Evolutionary conservation across 1,140 invertebrate genomes (phyloP).

Genomic region (Diabrotica undecimpunctata): DNA sequence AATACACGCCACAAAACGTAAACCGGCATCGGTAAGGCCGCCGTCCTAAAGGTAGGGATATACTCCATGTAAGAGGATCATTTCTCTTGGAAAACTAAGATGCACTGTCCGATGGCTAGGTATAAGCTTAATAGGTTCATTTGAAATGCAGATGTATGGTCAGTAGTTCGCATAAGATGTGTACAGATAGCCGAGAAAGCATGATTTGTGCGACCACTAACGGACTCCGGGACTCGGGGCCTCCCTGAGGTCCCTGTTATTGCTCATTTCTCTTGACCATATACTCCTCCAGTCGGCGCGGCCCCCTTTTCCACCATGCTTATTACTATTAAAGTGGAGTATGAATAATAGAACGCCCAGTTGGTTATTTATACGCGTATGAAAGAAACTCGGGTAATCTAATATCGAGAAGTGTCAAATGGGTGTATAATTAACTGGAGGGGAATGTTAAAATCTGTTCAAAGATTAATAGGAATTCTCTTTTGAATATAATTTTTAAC

Average conservation of each 20-base stretch:
- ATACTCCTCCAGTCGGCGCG: slow-evolving; percentile 13
- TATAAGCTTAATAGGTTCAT: slow-evolving; percentile 31
- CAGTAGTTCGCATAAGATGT: slow-evolving; percentile 38
- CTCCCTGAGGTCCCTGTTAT: slow-evolving; percentile 24
- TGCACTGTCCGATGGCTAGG: slow-evolving; percentile 1
- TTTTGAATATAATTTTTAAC: no score
- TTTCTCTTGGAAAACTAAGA: background rate
- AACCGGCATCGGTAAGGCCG: no score
- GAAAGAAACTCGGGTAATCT: background rate
- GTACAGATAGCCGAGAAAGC: slow-evolving; percentile 39
- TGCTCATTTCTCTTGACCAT: slow-evolving; percentile 20
- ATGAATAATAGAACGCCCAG: slow-evolving; percentile 23
- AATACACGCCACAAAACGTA: no score
- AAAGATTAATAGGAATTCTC: no score
- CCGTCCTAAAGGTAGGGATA: background rate
- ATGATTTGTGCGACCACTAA: slow-evolving; percentile 43
- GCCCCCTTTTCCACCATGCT: slow-evolving; percentile 15
- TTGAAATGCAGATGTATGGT: slow-evolving; percentile 43
- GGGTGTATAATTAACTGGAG: background rate
- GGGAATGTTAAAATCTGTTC: no score
- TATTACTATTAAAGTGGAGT: slow-evolving; percentile 30
- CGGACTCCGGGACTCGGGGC: slow-evolving; percentile 26
- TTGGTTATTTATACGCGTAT: background rate
- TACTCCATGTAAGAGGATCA: background rate
- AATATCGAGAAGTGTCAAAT: background rate